Base-by-base conservation (phyloP, 2,113 vertebrate species). In the Thalassoma bifasciatum region DNA sequence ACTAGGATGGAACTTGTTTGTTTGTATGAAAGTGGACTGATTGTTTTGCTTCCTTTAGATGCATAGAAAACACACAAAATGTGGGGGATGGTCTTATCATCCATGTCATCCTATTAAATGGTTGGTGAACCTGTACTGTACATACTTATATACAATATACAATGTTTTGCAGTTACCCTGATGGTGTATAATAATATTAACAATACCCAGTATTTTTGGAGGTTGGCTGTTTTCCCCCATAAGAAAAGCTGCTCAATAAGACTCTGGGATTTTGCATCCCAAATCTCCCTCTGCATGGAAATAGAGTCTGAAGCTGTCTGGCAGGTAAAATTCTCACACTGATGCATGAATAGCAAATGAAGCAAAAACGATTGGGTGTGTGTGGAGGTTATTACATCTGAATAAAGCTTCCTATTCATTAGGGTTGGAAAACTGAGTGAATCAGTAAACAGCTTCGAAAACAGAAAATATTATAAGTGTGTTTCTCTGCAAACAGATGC, bases 311-410 rank as follows among this genome's bases (percentile, higher is more conserved):
- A 52, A 26, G 21, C 21, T 59, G 22, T 8, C 26, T 75, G 64
- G 14, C 53, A 54, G 47, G 54, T 40, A 60, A 56, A 54, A 46
- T 44, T 14, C 19, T 53, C 8, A 49, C 17, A 23, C 17, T n/a
- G 17, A 42, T 26, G 26, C 47, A 59, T 66, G 42, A 54, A 62
- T 49, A 24, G 17, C 17, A 53, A 59, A 58, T 62, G 14, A 57
- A 9, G 44, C 14, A 9, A 24, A 17, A 44, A 37, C 11, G 7
- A 24, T 36, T 1, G 16, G 17, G 13, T 34, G 0, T 42, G 10
- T 30, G 11, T 17, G 46, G 53, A 66, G 47, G 21, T 6, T 47
- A 54, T 52, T 21, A 37, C 19, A 5, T 44, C 11, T 22, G 36
- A 51, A 58, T 57, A 38, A 68, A 57, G 21, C 8, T 46, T 64